Base-by-base conservation (phyloP, 2,888 invertebrate genomes). In the Pheosia gnoma region DNA sequence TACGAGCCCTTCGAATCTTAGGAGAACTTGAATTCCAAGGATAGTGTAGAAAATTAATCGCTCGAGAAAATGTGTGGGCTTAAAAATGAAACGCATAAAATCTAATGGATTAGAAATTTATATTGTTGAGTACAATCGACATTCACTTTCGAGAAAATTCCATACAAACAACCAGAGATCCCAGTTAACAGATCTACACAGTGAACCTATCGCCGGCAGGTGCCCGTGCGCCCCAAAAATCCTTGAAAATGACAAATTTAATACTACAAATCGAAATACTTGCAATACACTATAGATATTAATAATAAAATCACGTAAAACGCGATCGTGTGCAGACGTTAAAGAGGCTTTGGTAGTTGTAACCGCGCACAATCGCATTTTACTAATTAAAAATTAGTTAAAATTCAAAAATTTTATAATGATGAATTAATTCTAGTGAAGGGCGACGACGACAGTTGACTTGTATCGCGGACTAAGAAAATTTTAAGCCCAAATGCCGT, bases 71-170 rank as follows among this genome's bases (percentile, higher is more conserved):
- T 25, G 25, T 25, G 25, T 52, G 11, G 47, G 1, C 37, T n/a
- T 57, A 38, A 13, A 82, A 92, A 91, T 91, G 83, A 93, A 91
- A 91, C 87, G 75, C 80, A 68, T 71, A 72, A 80, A 81, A 84
- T 91, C 88, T 93, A 93, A 90, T 91, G 93, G 92, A 92, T 93
- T 89, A 93, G 92, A 93, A 93, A 90, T 93, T 90, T 93, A 90
- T 92, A 90, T 93, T 92, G 87, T 90, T 91, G 93, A 93, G 87
- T 92, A 91, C 91, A 92, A 88, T 91, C 88, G 86, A 91, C 87
- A 88, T 85, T 84, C 83, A 90, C 84, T 80, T 86, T 82, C 81
- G 82, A 88, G 83, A 89, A 83, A 85, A 83, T 80, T 74, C 80
- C 84, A 81, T 82, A 84, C 83, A 81, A 77, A 73, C 78, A 76